phyloP scores from a whole-genome alignment of 2,113 vertebrate species.

The Smithornis capensis region DNA sequence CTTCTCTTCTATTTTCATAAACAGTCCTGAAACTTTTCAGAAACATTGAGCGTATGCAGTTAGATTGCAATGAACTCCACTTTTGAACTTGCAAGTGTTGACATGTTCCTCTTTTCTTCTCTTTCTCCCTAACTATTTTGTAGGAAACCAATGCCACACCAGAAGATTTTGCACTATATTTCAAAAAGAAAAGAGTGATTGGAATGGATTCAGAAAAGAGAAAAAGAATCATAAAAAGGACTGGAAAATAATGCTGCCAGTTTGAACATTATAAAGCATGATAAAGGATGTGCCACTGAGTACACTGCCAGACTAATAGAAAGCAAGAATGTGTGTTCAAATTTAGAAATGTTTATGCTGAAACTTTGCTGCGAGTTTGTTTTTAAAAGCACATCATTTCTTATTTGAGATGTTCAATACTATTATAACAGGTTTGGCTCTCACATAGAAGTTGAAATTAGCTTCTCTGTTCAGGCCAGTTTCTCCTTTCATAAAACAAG shows the following conservation, averaged over 20 bases:
- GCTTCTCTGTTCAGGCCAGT: background rate
- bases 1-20: background rate
- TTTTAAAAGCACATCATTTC: background rate
- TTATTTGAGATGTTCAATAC: background rate
- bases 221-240: background rate
- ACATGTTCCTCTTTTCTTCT: background rate
- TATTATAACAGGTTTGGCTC: background rate
- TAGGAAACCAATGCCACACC: background rate
- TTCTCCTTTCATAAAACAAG: background rate
- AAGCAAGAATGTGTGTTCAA: background rate
- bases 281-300: background rate
- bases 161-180: background rate
- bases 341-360: constrained; percentile 2
- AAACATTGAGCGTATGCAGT: accelerated
- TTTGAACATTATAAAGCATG: background rate
- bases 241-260: background rate
- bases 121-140: background rate
- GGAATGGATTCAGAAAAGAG: background rate
- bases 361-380: background rate
- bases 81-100: background rate
- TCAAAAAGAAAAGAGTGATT: background rate
- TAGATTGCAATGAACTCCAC: background rate
- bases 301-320: background rate
- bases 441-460: background rate
- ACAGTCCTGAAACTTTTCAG: background rate